Base-by-base conservation (phyloP, 2,113 vertebrate genomes). In the Eonycteris spelaea region DNA sequence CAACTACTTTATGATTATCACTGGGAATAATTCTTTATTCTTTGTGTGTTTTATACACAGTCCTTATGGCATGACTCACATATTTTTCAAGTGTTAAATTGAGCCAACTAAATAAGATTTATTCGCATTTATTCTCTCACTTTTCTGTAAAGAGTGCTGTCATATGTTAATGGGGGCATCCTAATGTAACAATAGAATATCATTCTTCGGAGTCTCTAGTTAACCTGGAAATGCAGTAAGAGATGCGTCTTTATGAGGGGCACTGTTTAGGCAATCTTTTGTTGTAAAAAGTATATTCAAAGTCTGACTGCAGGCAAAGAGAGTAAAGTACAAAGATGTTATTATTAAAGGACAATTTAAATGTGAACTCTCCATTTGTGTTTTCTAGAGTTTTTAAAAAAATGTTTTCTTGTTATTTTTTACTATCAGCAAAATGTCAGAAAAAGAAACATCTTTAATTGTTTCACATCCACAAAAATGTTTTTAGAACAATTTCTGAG, bases 21-120 rank as follows among this genome's bases (percentile, higher is more conserved):
- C 33, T 78, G 74, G 38, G 59, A 86, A 92, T 68, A 83, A 70
- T 92, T 45, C 7, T 12, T 93, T 97, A 86, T 90, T 57, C 51
- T 97, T 82, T 90, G 19, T 1, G 5, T 61, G n/a, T 78, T 74
- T 90, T 77, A 80, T 55, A 33, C 70, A 85, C 18, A 38, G 6
- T 30, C 18, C 4, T 97, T 86, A 68, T 15, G 65, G 18, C 9
- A 93, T 26, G 24, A 97, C 28, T 97, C 55, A 68, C 6, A 87
- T 33, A 38, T 35, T 97, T 97, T 97, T 93, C 75, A 96, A 65
- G 40, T 97, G 28, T 96, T 97, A 89, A 96, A 95, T 3, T 74
- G 53, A 95, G 26, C 22, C 21, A 86, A 38, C 14, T 70, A 86
- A 35, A 71, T 38, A 65, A 90, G 1, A 43, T 77, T 92, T 93